Evolutionary conservation across 2,888 invertebrate genomes (phyloP), one percentile per base, ranked within the genome.

Genomic region (Orthosia cruda): DNA sequence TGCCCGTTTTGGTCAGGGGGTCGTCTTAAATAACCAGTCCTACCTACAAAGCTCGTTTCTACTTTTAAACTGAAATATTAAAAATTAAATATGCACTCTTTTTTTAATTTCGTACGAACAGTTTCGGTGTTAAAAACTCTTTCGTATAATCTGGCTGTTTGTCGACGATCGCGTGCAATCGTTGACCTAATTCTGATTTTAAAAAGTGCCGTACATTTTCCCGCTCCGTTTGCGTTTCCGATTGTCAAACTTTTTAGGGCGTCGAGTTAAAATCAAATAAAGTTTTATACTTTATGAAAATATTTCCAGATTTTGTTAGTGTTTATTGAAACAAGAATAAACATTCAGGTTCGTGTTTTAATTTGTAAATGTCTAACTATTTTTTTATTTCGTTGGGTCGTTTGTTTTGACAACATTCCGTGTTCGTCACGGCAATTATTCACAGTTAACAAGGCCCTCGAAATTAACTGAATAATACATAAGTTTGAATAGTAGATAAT

Each of bases 161-260:
- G 89, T 85, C 85, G 87, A 77, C 86, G 88, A 90, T 91, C 89
- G 91, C 89, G 87, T 85, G 87, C 86, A 86, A 83, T 90, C 89
- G 85, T 86, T 90, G 91, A 91, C 91, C 90, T 89, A 91, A 81
- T 91, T 92, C 88, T 84, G 77, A 88, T 86, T 87, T 89, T 90
- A 89, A 91, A 92, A 92, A 89, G 87, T 88, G 88, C 77, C 69
- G 78, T 75, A 76, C 66, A 81, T 86, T 88, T 86, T 87, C 78
- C 85, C 88, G 79, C 83, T 74, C 58, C 81, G 83, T 87, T 90
- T 89, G 81, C 87, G 79, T 89, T 87, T 91, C 87, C 77, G 77
- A 89, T 81, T 89, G 89, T 87, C 89, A 90, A 89, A 85, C 86
- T 84, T 88, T 84, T 85, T 86, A 80, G 79, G 80, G 77, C 77